Base-by-base conservation (phyloP, 2,888 invertebrate genomes). In the Xestoiulus laeticollis region DNA sequence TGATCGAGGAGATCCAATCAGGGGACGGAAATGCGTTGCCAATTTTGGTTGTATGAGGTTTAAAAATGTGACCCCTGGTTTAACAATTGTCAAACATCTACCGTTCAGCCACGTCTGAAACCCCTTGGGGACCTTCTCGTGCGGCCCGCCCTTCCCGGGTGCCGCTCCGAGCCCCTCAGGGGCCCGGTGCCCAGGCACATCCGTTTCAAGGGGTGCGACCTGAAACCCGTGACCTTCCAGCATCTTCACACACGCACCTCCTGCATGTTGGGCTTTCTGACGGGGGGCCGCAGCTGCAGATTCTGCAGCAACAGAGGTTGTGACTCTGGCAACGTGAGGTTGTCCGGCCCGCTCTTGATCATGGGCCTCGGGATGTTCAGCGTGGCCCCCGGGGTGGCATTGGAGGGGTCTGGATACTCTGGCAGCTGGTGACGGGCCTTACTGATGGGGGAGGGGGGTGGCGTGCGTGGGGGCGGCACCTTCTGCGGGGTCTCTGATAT, bases 291-390 rank as follows among this genome's bases (percentile, higher is more conserved):
- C 19, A 83, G 32, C 30, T 87, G 89, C 33, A 87, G 43, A 84
- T 89, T 89, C 68, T 89, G 89, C 48, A 89, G 86, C 19, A 89
- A 86, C 22, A 89, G 87, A 5, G 89, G 89, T 82, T 89, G 89
- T n/a, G 89, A 88, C 43, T 89, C 89, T 19, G 89, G 89, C 26
- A 87, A 84, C 12, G 48, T 53, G 22, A 44, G 33, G 32, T 68
- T 68, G 48, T 85, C 87, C 30, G 68, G 88, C 2, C 48, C 86
- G 30, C 53, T 85, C 33, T 87, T 86, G 48, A 88, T 84, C 43
- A 53, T 87, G 26, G 88, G 88, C n/a, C 88, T 14, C 53, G 88
- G 88, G 84, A 88, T 88, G 43, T 88, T 88, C 19, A 88, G 83
- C 14, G 86, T 59, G 83, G 87, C 48, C 26, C 59, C 83, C 30